Percentiles rank a stretch among this genome's conserved stretches.
Evolutionary conservation across 2,888 invertebrate species (phyloP).

Genomic region (Hirtodrosophila confusa): DNA sequence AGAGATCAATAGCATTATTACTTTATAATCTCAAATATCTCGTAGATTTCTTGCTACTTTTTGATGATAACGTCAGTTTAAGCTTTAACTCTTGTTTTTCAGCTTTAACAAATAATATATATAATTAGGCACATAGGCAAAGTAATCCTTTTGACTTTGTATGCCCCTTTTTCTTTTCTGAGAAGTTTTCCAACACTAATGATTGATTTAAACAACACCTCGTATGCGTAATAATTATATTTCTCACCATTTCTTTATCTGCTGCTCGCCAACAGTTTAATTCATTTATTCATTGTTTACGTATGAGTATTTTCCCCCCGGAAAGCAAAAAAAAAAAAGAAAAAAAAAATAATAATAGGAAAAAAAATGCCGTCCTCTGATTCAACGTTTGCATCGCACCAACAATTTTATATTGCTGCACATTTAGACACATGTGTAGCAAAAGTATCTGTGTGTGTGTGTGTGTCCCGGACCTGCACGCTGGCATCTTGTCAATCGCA

Average conservation of each 20-base stretch:
- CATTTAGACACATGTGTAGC: constrained; percentile 10
- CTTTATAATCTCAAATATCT: too few species aligned
- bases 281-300: constrained; percentile 32
- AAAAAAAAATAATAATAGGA: too few species aligned
- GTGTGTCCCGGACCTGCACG: constrained; percentile 28
- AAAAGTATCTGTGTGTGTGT: constrained; percentile 6
- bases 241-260: constrained; percentile 9
- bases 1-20: too few species aligned
- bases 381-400: constrained; percentile 5
- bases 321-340: too few species aligned
- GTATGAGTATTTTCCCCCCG: background rate
- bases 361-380: background rate
- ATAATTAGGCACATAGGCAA: too few species aligned
- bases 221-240: constrained; percentile 43
- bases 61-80: too few species aligned
- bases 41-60: too few species aligned
- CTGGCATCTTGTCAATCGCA: constrained; percentile 36
- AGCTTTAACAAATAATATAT: too few species aligned
- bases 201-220: constrained; percentile 27
- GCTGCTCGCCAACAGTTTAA: constrained; percentile 25
- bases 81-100: too few species aligned
- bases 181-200: constrained; percentile 1
- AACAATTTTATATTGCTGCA: constrained; percentile 3
- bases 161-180: too few species aligned
- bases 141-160: too few species aligned